Percentiles rank a stretch among this genome's conserved stretches.
These are phyloP conservation scores for Isoperla grammatica DNA, from an alignment of 2,888 invertebrate species.

Conservation along the genomic window DNA sequence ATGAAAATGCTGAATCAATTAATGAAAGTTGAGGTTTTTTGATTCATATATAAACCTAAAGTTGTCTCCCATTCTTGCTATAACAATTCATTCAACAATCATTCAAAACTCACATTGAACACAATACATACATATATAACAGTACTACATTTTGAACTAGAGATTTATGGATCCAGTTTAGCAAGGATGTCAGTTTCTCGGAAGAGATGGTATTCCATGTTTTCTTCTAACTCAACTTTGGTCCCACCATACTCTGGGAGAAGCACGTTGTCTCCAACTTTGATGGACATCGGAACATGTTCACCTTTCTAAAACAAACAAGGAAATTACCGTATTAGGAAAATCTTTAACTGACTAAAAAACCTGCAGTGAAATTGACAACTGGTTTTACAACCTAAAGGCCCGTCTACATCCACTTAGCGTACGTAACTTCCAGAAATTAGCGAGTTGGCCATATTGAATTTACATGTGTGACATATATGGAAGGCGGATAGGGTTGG, in stretches of 20 bases:
- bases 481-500: too few species aligned
- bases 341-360: too few species aligned
- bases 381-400: too few species aligned
- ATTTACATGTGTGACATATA: too few species aligned
- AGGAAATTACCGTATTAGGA: conserved; percentile 27
- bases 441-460: too few species aligned
- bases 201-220: conserved; percentile 90
- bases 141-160: neutral
- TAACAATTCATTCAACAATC: neutral
- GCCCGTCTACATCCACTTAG: too few species aligned
- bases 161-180: conserved; percentile 58
- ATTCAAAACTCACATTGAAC: neutral
- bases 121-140: neutral
- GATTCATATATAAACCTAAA: too few species aligned
- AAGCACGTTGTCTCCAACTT: conserved; percentile 90
- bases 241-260: conserved; percentile 99
- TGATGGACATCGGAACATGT: conserved; percentile 70
- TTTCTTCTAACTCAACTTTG: conserved; percentile 81
- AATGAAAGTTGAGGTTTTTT: too few species aligned
- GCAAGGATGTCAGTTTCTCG: conserved; percentile 95
- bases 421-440: too few species aligned
- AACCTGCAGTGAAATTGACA: too few species aligned
- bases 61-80: neutral
- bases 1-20: too few species aligned
- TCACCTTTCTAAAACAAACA: conserved; percentile 63